These are phyloP conservation scores for Alosa sapidissima DNA, from an alignment of 2,797 vertebrate species.

Conservation along the genomic window DNA sequence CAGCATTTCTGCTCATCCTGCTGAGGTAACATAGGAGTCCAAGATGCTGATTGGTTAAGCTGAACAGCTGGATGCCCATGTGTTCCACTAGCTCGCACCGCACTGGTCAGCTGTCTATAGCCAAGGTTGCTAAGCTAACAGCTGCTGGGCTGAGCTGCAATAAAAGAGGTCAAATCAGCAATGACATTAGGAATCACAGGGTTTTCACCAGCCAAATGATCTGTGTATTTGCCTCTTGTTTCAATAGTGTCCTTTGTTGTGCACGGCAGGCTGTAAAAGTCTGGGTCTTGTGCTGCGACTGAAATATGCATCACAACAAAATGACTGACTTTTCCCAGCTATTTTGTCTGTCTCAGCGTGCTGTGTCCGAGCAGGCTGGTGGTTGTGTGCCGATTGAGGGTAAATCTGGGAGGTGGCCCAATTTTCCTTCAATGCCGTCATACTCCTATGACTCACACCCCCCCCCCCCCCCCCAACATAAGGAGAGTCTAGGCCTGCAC, in stretches of 20 bases:
- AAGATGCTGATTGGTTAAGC: neutral
- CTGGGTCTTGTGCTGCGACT: neutral
- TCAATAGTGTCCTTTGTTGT: neutral
- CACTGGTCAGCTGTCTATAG: conserved; percentile 3
- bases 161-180: neutral
- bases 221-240: neutral
- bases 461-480: neutral
- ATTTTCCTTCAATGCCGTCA: conserved; percentile 2
- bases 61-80: conserved; percentile 12
- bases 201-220: neutral
- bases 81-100: neutral
- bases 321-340: neutral
- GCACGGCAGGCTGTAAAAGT: neutral
- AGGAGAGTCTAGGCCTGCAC: neutral
- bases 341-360: neutral
- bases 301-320: neutral
- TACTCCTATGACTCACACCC: conserved; percentile 4
- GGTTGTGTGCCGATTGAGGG: neutral
- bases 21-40: neutral
- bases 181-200: neutral
- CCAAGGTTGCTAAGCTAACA: neutral
- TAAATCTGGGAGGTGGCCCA: conserved; percentile 23
- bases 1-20: neutral
- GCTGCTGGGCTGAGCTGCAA: neutral
- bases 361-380: neutral